Base-by-base conservation (phyloP, 2,113 vertebrate genomes). In the Vimba vimba region DNA sequence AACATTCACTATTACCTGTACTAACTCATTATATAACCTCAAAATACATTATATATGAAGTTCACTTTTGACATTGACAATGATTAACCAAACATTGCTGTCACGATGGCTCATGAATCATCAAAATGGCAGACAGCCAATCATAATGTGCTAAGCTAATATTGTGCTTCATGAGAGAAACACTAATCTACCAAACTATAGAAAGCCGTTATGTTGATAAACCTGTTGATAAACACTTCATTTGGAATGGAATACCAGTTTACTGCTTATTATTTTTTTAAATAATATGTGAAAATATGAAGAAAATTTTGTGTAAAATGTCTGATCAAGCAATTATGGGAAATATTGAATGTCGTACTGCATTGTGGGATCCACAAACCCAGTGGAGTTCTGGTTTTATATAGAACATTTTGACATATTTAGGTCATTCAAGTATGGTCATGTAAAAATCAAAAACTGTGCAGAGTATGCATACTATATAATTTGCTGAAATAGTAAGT, bases 1-100 rank as follows among this genome's bases (percentile, higher is more conserved):
- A 12, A 21, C 69, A 45, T 73, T 73, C 2, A 45, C 2, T 45
- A n/a, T 43, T 45, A 45, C 11, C 21, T 0, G 11, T 45, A n/a
- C 39, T 73, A 45, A 73, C n/a, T n/a, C 36, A n/a, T n/a, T n/a
- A 43, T 45, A 73, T 45, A 39, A 1, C 11, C 4, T 23, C 39
- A n/a, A 73, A 73, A n/a, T 73, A 13, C 21, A 73, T 73, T 73
- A 73, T 45, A 73, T 73, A n/a, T 45, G 69, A 73, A 23, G 4
- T 2, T 45, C 21, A 73, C 36, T 73, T 73, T n/a, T 73, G 36
- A 73, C 69, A 73, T 43, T 43, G 36, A 23, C 33, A 71, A n/a
- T 73, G 21, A 45, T 73, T 45, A 73, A n/a, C 23, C 21, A 5
- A 13, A 73, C 39, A 73, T 45, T 45, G 39, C 69, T 73, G 39